Base-by-base conservation (phyloP, 2,113 vertebrate species). In the Columbina picui region DNA sequence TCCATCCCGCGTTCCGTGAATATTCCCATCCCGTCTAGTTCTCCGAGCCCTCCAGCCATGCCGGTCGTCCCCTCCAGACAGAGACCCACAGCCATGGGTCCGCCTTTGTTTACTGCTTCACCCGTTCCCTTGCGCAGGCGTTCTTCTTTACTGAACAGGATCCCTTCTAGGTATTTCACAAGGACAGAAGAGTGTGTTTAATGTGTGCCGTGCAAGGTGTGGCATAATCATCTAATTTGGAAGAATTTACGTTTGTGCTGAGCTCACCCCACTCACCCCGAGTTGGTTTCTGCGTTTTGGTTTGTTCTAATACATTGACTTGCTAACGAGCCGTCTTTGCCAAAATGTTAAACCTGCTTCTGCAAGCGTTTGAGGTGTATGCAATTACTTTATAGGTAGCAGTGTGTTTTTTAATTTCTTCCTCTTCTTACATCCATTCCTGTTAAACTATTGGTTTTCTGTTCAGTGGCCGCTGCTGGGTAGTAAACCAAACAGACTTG, bases 161-260 rank as follows among this genome's bases (percentile, higher is more conserved):
- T 98, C 74, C 98, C 99, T 27, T 97, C 99, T 99, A 99, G 99
- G 99, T 99, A 99, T 96, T 97, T 97, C 83, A 84, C 89, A 75
- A 94, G 78, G 90, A 75, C 90, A 63, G 70, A 90, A 55, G 55
- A 57, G 91, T 45, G 91, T 87, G 78, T 55, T 75, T 81, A 10
- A 8, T 49, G 97, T 94, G 90, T 98, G 97, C 93, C 4, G 95
- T 96, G 97, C 93, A 65, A 96, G 89, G 61, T 84, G 92, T 88
- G 92, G 73, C 74, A 8, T 55, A 61, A 84, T 89, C 73, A 9
- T 89, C 61, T 17, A 9, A 4, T 81, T 76, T 63, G 84, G 61
- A 81, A 55, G 73, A 36, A 14, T 36, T 89, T 21, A 3, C 1
- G 12, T 53, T 61, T 78, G 89, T 92, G 88, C 95, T 87, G 25